Evolutionary conservation across 2,888 invertebrate species (phyloP), one percentile per base, ranked within the genome.

Genomic region (Rhaphigaster nebulosa): DNA sequence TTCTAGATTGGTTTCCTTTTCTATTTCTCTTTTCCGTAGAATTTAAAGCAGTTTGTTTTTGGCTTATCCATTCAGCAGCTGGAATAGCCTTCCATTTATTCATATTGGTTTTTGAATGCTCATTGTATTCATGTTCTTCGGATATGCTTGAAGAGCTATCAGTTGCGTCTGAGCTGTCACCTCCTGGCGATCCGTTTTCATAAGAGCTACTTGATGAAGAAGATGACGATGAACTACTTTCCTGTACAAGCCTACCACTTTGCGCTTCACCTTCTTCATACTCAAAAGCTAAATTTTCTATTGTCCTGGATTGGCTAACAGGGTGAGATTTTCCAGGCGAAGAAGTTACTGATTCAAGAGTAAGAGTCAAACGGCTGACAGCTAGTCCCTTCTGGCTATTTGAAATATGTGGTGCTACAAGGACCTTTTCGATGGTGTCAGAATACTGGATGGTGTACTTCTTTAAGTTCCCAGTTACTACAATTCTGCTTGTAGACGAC

Each of bases 401-500:
- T 92, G 94, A 94, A 89, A 95, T 94, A 93, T 93, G 94, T 92
- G 93, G 94, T 92, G 93, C 93, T 70, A 94, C 93, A 18, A 93
- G 92, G 45, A 92, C 91, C 91, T 94, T 93, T 91, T 94, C 95
- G 29, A 95, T 95, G 54, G 96, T 95, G 92, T 95, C 95, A 18
- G 96, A 94, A 90, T 96, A 95, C 93, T 96, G 96, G 92, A 97
- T 95, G 70, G 95, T 95, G 92, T 95, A 96, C 88, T 94, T 94
- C 91, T 95, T 94, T 12, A 95, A 93, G 88, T 93, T 93, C 90
- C 95, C 95, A n/a, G 94, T 94, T 87, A 96, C 94, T 89, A 96
- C 93, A 91, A 95, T 95, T 76, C 94, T 94, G 87, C 95, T 95
- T 12, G 95, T 94, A 10, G 96, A 95, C 20, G 95, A 94, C 92